These are phyloP conservation scores for Drosophila birchii DNA, from an alignment of 2,888 invertebrate genomes.

Conservation along the genomic window DNA sequence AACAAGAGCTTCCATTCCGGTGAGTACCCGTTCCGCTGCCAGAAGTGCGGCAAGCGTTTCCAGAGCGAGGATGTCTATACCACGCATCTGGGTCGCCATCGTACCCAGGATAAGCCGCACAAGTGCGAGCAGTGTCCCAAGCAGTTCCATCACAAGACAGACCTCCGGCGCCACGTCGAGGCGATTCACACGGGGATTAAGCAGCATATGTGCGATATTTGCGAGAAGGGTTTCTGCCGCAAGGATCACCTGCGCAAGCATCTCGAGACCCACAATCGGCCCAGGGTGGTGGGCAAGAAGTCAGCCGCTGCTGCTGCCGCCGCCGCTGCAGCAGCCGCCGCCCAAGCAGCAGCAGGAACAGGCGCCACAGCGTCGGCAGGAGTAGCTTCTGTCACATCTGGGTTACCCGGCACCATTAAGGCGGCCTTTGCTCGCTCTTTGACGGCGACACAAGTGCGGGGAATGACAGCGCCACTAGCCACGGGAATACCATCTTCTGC, in stretches of 20 bases:
- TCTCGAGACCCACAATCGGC: conserved; percentile 90
- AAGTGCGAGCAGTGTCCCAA: conserved; percentile 94
- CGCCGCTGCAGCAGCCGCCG: conserved; percentile 4
- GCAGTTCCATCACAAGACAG: conserved; percentile 96
- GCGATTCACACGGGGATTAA: conserved; percentile 92
- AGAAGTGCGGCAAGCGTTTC: conserved; percentile 94
- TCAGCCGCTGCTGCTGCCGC: conserved; percentile 53
- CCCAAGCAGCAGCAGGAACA: conserved; percentile 5
- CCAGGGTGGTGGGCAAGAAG: conserved; percentile 62
- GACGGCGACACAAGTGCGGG: conserved; percentile 17
- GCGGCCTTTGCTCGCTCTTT: conserved; percentile 31
- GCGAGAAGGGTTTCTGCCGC: conserved; percentile 94
- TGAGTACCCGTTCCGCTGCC: conserved; percentile 93
- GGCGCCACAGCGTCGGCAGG: background rate
- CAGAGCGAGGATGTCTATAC: conserved; percentile 89
- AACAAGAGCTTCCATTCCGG: conserved; percentile 95
- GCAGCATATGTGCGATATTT: conserved; percentile 92
- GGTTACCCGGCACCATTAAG: conserved; percentile 16
- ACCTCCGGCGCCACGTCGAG: conserved; percentile 93
- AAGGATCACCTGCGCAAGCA: conserved; percentile 97
- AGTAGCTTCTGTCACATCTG: background rate
- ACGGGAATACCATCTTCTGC: background rate
- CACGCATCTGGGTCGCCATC: conserved; percentile 91
- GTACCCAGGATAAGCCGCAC: conserved; percentile 92
- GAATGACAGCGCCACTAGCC: background rate